A percentile compares a stretch with the other conserved stretches of the same genome.
phyloP scores from a whole-genome alignment of 2,888 invertebrate genomes.

The Brachyopa scutellaris region DNA sequence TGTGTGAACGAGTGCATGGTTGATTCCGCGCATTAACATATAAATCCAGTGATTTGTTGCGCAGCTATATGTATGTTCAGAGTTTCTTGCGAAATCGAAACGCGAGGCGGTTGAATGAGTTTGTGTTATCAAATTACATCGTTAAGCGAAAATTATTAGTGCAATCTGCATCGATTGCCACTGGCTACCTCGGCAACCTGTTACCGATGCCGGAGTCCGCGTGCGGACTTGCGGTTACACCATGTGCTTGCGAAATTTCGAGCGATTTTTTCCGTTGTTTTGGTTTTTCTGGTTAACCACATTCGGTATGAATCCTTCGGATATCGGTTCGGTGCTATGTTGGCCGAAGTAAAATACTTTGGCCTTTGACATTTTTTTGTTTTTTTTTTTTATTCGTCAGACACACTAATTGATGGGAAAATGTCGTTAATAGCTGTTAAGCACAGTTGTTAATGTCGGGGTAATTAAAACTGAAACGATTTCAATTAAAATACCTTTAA shows the following conservation, averaged over 20 bases:
- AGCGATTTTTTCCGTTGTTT: constrained; percentile 5
- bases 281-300: constrained; percentile 29
- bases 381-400: background rate
- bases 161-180: constrained; percentile 63
- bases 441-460: background rate
- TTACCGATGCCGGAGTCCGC: no score
- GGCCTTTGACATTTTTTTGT: no score
- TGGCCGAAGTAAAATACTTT: no score
- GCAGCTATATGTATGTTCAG: no score
- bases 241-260: constrained; percentile 53
- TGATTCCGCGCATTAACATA: no score
- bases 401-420: no score
- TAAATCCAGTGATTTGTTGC: no score
- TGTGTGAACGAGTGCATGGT: no score
- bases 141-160: constrained; percentile 49
- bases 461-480: constrained; percentile 43
- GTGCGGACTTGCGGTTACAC: constrained; percentile 37
- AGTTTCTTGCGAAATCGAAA: constrained; percentile 50
- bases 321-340: constrained; percentile 4
- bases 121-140: constrained; percentile 67
- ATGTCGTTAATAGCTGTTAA: constrained; percentile 37
- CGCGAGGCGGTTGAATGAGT: constrained; percentile 53
- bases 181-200: constrained; percentile 42
- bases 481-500: constrained; percentile 31
- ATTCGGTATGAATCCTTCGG: constrained; percentile 18